Evolutionary conservation across 1,140 invertebrate species (phyloP), one percentile per base, ranked within the genome.

Genomic region (Dreissena polymorpha): DNA sequence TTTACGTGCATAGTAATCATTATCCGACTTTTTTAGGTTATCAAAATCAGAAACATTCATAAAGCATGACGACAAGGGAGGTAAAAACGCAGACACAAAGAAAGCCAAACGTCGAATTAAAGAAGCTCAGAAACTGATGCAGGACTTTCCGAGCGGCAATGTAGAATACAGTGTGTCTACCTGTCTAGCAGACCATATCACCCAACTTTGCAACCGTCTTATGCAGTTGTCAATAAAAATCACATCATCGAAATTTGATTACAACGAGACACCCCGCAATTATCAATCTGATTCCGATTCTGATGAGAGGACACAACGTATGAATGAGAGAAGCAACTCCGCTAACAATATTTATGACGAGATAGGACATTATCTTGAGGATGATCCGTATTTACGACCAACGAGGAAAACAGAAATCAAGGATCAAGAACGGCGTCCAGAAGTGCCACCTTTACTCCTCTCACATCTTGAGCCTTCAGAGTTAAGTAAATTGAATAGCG

Each of bases 51-150:
- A 80, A 72, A 64, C 53, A 14, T 60, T 21, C 23, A 60, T 39
- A 49, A 80, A 80, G 49, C 51, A 49, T 5, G 50, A 57, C 55
- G 78, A 80, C 0, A 50, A 21, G n/a, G 27, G n/a, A 12, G 60
- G 57, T 53, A 71, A 65, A 64, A 80, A 80, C 49, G 78, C 78
- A 50, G 78, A 71, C 12, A 21, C 69, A 12, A 80, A 80, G 53
- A 80, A 80, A 65, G 78, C 78, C 10, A 80, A 80, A 65, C 78
- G 78, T 64, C 68, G 70, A 14, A 72, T 80, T 1, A 71, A 51
- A 21, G 78, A 80, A 29, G 67, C 78, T 10, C 51, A 80, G 29
- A 71, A 72, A 55, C 23, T 25, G 13, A 27, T 80, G 16, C 53
- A 71, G 51, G 78, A 80, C 16, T 80, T 64, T 27, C 27, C 39